phyloP scores from a whole-genome alignment of 1,140 invertebrate genomes.

The Polypedilum vanderplanki region DNA sequence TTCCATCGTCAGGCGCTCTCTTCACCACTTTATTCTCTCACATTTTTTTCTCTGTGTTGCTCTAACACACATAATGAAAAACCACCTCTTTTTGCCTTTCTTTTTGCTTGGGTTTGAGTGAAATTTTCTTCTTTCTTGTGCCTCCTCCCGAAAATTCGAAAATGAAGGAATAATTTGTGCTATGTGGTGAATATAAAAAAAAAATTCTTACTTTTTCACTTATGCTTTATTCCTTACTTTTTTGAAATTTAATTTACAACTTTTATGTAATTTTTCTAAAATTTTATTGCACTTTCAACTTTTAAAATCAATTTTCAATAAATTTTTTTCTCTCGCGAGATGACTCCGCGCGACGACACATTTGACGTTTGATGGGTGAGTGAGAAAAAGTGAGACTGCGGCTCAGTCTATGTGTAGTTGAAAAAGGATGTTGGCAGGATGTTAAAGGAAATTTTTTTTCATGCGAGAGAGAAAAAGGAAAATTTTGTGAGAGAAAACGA shows the following conservation, averaged over 20 bases:
- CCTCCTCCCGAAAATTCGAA: not conserved
- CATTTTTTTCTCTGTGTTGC: not conserved
- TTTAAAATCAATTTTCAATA: not conserved
- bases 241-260: not conserved
- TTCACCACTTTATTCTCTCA: constrained; percentile 3
- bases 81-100: no score
- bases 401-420: not conserved
- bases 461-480: not conserved
- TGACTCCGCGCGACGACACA: constrained; percentile 11
- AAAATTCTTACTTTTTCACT: not conserved
- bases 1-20: not conserved
- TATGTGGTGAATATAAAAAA: not conserved
- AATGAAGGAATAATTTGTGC: not conserved
- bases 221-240: not conserved
- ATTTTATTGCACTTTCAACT: not conserved
- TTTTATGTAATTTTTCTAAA: not conserved
- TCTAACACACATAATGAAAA: not conserved
- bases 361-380: constrained; percentile 27
- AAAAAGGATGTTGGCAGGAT: not conserved
- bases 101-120: not conserved
- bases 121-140: not conserved
- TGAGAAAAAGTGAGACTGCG: constrained; percentile 22
- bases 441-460: not conserved
- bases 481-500: not conserved
- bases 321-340: constrained; percentile 23